A percentile compares a stretch with the other conserved stretches of the same genome.
Evolutionary conservation across 2,113 vertebrate genomes (phyloP).

Genomic region (Nymphicus hollandicus): DNA sequence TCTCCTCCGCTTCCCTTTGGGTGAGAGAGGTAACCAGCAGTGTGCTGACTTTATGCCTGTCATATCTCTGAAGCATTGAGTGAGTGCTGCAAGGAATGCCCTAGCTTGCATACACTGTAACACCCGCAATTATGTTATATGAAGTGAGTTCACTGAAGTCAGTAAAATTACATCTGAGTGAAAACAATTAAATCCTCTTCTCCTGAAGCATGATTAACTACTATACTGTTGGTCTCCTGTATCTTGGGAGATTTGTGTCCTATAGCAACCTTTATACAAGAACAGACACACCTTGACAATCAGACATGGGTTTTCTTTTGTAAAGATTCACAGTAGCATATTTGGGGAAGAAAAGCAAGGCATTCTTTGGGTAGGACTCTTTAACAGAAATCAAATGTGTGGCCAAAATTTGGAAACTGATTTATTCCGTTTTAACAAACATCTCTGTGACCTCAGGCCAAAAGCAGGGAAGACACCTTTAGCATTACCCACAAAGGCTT

Average conservation of each 20-base stretch:
- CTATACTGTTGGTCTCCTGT: neutral
- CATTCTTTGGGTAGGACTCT: neutral
- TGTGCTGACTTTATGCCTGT: neutral
- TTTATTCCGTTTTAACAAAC: constrained; percentile 4
- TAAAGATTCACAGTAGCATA: neutral
- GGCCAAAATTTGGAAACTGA: neutral
- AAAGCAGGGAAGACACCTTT: constrained; percentile 6
- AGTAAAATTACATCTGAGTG: neutral
- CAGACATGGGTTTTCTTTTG: neutral
- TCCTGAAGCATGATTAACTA: neutral
- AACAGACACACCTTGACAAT: neutral
- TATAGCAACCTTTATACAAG: neutral
- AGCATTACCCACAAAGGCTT: neutral
- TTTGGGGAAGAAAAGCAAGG: neutral
- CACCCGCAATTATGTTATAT: neutral
- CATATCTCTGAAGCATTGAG: fast-evolving
- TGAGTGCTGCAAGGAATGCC: neutral
- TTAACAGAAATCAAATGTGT: neutral
- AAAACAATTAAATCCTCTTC: neutral
- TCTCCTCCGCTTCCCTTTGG: neutral
- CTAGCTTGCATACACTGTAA: fast-evolving
- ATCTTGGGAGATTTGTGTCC: neutral
- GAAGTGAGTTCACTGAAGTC: neutral
- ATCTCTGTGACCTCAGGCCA: neutral
- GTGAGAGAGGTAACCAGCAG: neutral